Percentiles rank a stretch among this genome's conserved stretches.
Evolutionary conservation across 2,113 vertebrate species (phyloP).

Genomic region (Scytalopus superciliaris): DNA sequence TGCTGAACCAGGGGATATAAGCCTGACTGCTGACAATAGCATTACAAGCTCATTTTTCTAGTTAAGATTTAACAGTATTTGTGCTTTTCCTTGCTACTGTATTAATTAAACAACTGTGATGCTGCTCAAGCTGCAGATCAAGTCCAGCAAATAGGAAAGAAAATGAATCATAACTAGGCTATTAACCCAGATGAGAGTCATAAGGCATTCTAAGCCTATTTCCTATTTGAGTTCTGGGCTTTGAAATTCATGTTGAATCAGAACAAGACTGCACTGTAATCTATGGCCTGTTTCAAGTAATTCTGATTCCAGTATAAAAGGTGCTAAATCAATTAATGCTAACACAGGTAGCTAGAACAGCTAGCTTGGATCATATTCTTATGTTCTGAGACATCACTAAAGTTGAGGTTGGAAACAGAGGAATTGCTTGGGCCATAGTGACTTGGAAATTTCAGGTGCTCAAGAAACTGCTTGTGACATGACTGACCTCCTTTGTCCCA

Average conservation of each 20-base stretch:
- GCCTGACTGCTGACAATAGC: neutral
- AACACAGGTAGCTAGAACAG: neutral
- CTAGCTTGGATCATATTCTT: neutral
- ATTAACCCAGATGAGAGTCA: neutral
- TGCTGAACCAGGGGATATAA: neutral
- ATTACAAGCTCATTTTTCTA: neutral
- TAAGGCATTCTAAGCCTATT: neutral
- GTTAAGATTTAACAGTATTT: neutral
- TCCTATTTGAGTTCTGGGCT: neutral
- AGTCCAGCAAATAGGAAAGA: neutral
- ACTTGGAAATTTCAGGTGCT: neutral
- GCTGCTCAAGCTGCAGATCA: neutral
- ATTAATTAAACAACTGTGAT: neutral
- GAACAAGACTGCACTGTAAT: neutral
- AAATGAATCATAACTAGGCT: neutral
- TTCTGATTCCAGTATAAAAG: neutral
- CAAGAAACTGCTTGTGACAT: neutral
- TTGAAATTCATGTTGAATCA: neutral
- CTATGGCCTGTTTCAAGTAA: neutral
- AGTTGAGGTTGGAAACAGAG: neutral
- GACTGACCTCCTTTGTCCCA: neutral
- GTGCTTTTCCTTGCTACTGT: neutral
- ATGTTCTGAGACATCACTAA: neutral
- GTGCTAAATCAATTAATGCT: neutral
- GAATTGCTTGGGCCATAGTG: neutral